These are phyloP conservation scores for Drosophila pectinifera DNA, from an alignment of 1,140 invertebrate genomes.

Conservation along the genomic window DNA sequence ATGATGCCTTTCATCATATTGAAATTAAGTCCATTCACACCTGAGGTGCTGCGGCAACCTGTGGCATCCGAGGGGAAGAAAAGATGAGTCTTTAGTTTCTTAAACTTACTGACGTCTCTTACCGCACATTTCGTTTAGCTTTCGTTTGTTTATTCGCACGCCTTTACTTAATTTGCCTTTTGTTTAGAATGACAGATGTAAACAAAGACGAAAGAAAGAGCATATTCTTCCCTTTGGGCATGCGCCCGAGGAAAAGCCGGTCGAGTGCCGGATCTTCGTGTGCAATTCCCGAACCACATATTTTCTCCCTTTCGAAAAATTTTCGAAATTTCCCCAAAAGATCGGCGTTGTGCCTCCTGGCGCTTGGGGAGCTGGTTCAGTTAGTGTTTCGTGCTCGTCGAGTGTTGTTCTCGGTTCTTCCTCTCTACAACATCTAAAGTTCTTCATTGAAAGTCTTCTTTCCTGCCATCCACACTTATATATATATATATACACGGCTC, in stretches of 20 bases:
- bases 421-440: constrained; percentile 81
- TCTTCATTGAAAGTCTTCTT: constrained; percentile 74
- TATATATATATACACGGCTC: constrained; percentile 50
- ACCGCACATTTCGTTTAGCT: not conserved
- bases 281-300: constrained; percentile 2
- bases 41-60: not conserved
- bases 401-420: constrained; percentile 85
- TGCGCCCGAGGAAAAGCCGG: constrained; percentile 47
- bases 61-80: not conserved
- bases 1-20: too few species aligned
- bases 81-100: not conserved
- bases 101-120: not conserved
- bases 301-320: constrained; percentile 30
- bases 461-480: constrained; percentile 52
- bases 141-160: constrained; percentile 14
- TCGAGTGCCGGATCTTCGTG: constrained; percentile 20
- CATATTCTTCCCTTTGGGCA: constrained; percentile 28
- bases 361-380: constrained; percentile 60
- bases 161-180: constrained; percentile 2
- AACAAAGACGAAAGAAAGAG: constrained; percentile 42
- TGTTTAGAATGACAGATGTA: constrained; percentile 74
- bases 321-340: constrained; percentile 28
- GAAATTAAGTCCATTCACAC: not conserved
- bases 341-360: constrained; percentile 47
- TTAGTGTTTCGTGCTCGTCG: constrained; percentile 85